Base-by-base conservation (phyloP, 37 sponge, comb jelly and placozoan genomes). In the Petrosia ficiformis region DNA sequence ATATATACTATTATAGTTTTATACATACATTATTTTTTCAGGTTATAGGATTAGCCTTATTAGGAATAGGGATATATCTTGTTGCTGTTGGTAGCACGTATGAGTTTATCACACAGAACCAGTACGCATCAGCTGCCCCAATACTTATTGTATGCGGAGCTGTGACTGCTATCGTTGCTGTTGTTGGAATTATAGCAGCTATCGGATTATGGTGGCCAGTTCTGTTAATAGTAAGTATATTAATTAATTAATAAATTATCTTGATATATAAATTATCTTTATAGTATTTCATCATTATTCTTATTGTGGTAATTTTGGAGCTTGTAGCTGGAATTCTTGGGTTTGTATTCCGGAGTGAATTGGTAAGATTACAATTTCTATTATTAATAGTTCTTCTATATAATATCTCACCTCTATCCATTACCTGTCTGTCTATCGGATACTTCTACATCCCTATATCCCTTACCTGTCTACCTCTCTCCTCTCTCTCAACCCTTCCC, bases 311-410 rank as follows among this genome's bases (percentile, higher is more conserved):
- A 29, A 66, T 82, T 36, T 65, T 82, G 54, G 89, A 88, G 74
- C 10, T 88, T 4, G 80, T 43, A 1, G 78, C 82, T 39, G 89
- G 75, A 0, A 88, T 82, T 36, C 42, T 77, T 30, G 89, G 89
- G 0, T 82, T 26, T 61, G 63, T 61, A 11, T 61, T 61, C 26
- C 63, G 26, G 6, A 61, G 5, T n/a, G 25, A 61, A 22, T 22
- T 61, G 63, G 63, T 61, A 11, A 61, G 63, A 26, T n/a, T n/a
- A 24, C 54, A 48, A 48, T 48, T 8, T 8, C 54, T 19, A 8
- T 48, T 19, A 48, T 48, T 19, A 8, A 48, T 14, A 19, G 54
- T 8, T 48, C 14, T 19, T 48, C 14, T 14, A 48, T 48, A 19
- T 48, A 48, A 19, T 19, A 48, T 48, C 14, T n/a, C n/a, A n/a